phyloP scores from a whole-genome alignment of 2,888 invertebrate species.

The Athalia circularis region DNA sequence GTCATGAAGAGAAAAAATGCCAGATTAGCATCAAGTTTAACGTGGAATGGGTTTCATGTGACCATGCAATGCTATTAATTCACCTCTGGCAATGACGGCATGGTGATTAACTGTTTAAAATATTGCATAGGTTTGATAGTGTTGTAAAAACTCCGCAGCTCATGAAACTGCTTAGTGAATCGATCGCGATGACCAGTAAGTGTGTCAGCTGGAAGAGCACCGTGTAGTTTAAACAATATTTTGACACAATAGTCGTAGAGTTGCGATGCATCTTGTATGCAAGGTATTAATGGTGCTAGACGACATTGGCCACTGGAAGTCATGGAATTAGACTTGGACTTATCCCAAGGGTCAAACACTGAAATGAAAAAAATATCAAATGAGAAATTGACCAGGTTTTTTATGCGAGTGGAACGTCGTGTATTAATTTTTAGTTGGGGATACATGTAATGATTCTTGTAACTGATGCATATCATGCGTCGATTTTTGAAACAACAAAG shows the following conservation, averaged over 20 bases:
- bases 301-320: conserved; percentile 97
- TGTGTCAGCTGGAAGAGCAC: conserved; percentile 92
- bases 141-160: conserved; percentile 93
- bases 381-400: not conserved
- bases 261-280: conserved; percentile 96
- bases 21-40: conserved; percentile 22
- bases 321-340: conserved; percentile 97
- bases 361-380: conserved; percentile 61
- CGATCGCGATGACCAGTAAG: conserved; percentile 92
- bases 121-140: conserved; percentile 96
- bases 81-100: conserved; percentile 93
- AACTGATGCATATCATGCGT: no score
- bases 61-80: conserved; percentile 58
- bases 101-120: conserved; percentile 95
- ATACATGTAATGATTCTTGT: no score
- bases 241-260: conserved; percentile 98
- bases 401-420: no score
- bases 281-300: conserved; percentile 95
- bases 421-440: no score
- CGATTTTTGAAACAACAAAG: not conserved
- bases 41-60: conserved; percentile 12
- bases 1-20: conserved; percentile 55
- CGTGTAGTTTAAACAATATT: conserved; percentile 95
- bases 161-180: conserved; percentile 92
- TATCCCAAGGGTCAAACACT: conserved; percentile 96